Evolutionary conservation across 2,113 vertebrate species (phyloP), one percentile per base, ranked within the genome.

Genomic region (Alethe castanea): DNA sequence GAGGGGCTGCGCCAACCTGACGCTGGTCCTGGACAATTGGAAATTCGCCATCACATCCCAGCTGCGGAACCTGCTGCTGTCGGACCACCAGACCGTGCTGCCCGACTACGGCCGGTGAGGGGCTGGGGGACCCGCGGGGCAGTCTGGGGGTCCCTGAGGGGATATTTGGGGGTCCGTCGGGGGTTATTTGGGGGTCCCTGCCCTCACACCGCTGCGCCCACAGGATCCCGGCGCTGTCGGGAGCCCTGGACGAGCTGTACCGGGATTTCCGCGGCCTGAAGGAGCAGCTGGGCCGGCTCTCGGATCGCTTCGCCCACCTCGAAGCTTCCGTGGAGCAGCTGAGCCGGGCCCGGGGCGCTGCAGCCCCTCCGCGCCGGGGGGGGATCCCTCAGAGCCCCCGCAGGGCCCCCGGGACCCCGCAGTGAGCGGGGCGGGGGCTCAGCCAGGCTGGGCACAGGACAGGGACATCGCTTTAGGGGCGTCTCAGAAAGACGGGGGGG

Each of bases 1-100:
- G 26, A 97, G 93, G 85, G 97, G 97, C 42, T 99, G 98, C 24
- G 94, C 98, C 42, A 99, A 99, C 97, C 98, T 99, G 80, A 98
- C 98, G 14, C 72, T 98, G 93, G 98, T 99, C 7, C 82, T 99
- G 90, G 98, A 98, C 94, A 99, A 99, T 97, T 99, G 98, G 99
- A 98, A 98, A 71, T 99, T 98, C 40, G 98, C 98, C 95, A 99
- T 99, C 93, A 98, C 98, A 85, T 98, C 98, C 7, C 98, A 99
- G 95, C 97, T 99, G 59, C 97, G 98, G 92, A 98, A 98, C 91
- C 96, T 99, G 66, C 98, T 99, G n/a, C 97, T 99, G 4, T 98
- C 98, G 5, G 98, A 99, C 95, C 98, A 99, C 97, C 98, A 93
- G 72, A 98, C 97, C 0, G 98, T 99, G 78, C 98, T 99, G 91